Evolutionary conservation across 2,888 invertebrate species (phyloP), one percentile per base, ranked within the genome.

Genomic region (Ochropacha duplaris): DNA sequence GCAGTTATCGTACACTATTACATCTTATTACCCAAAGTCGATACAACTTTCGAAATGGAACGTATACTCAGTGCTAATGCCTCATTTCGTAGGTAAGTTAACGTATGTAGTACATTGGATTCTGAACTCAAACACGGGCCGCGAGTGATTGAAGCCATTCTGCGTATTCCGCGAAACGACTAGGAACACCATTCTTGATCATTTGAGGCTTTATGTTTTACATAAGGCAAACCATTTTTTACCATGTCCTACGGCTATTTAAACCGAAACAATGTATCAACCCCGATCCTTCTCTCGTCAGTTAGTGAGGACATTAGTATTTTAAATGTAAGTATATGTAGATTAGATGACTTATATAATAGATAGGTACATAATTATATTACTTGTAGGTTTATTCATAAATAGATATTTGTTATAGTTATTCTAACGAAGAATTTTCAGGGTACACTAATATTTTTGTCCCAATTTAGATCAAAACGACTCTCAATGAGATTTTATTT

Each of bases 121-220:
- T 44, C 9, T 9, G 44, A 44, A 44, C 19, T 44, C 44, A 44
- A 44, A 44, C 44, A 44, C 44, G 44, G 9, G 44, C 44, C 16
- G 44, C 44, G 44, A 44, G 44, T 44, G 44, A 44, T 44, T 44
- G 44, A 44, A 44, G 44, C 44, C 44, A 44, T 44, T 44, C 44
- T 44, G 44, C 44, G 44, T 44, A 44, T 44, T 44, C 19, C 36
- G 34, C 50, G 36, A 56, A 36, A 56, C 11, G 44, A 19, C 16
- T 44, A 19, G 44, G 44, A 44, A 44, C 19, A 19, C 44, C 44
- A 44, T 44, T 16, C 5, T 16, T 14, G 1, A 16, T 1, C 16
- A 11, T 39, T 39, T 39, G 16, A 16, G 44, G 44, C 1, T 4
- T 44, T 9, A 44, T 6, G 3, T n/a, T n/a, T n/a, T 12, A 1